Percentiles rank a stretch among this genome's conserved stretches.
phyloP scores from a whole-genome alignment of 2,888 invertebrate genomes.

The Eupeodes luniger region DNA sequence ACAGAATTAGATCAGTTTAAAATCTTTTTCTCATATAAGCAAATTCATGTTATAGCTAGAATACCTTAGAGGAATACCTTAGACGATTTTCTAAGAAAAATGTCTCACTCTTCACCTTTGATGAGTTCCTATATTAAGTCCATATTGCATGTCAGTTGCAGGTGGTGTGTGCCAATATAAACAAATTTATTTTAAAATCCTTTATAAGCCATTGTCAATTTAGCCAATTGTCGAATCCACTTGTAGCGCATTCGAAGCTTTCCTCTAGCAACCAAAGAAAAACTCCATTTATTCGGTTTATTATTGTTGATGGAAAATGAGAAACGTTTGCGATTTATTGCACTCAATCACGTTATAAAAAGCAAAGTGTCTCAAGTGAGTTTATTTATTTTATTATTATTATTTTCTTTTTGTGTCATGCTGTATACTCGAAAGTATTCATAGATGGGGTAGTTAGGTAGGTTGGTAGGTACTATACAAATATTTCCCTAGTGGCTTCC shows the following conservation, averaged over 20 bases:
- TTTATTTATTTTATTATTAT: background rate
- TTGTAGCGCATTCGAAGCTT: conserved; percentile 43
- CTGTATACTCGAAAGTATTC: no score
- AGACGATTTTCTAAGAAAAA: background rate
- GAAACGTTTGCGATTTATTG: conserved; percentile 55
- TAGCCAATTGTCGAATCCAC: conserved; percentile 51
- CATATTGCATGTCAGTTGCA: conserved; percentile 35
- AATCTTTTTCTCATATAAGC: no score
- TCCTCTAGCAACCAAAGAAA: background rate
- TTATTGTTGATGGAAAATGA: background rate
- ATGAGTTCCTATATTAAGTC: background rate
- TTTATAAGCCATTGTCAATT: conserved; percentile 48
- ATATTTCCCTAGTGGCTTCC: background rate
- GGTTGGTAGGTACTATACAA: background rate
- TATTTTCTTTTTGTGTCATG: background rate
- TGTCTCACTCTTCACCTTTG: background rate
- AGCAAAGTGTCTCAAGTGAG: conserved; percentile 29
- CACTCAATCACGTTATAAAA: conserved; percentile 65
- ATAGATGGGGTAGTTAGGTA: no score
- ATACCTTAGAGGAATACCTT: no score
- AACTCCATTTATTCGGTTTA: conserved; percentile 2
- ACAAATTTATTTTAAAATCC: conserved; percentile 18
- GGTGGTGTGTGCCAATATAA: conserved; percentile 10
- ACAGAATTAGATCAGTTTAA: no score
- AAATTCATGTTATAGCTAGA: no score